Percentiles rank a stretch among this genome's conserved stretches.
Evolutionary conservation across 92 coral and sea anemone species (phyloP).

Genomic region (Bergia puertoricense): DNA sequence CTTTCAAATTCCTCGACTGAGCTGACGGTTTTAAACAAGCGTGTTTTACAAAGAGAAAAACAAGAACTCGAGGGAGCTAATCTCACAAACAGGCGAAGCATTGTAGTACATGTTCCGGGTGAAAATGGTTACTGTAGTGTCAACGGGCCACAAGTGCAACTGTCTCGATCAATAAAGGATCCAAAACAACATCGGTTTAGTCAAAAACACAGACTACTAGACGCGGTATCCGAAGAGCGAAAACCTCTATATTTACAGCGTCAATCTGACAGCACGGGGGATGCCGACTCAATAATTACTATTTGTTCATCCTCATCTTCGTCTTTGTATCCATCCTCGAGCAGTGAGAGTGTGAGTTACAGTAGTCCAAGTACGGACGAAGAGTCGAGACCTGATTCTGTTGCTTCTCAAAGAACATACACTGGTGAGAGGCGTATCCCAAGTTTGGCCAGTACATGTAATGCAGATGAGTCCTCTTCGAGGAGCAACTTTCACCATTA

Average conservation of each 20-base stretch:
- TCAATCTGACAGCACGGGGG: neutral
- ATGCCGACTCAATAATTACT: slow-evolving; percentile 7
- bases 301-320: slow-evolving; percentile 19
- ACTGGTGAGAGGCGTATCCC: neutral
- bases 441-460: neutral
- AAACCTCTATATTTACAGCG: slow-evolving; percentile 3
- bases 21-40: slow-evolving; percentile 19
- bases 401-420: neutral
- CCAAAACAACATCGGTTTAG: neutral
- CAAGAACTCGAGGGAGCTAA: neutral
- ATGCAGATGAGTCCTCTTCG: neutral
- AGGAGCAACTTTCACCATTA: slow-evolving; percentile 1
- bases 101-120: slow-evolving; percentile 34
- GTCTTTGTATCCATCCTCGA: slow-evolving; percentile 14
- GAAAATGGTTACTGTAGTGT: slow-evolving; percentile 30
- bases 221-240: slow-evolving; percentile 29
- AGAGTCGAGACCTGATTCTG: slow-evolving; percentile 1
- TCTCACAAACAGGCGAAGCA: neutral
- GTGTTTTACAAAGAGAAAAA: neutral
- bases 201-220: neutral
- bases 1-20: slow-evolving; percentile 36
- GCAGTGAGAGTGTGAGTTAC: slow-evolving; percentile 8
- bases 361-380: neutral
- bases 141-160: neutral
- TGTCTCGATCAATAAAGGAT: neutral